phyloP scores from a whole-genome alignment of 2,797 vertebrate genomes.

The Ara ararauna region DNA sequence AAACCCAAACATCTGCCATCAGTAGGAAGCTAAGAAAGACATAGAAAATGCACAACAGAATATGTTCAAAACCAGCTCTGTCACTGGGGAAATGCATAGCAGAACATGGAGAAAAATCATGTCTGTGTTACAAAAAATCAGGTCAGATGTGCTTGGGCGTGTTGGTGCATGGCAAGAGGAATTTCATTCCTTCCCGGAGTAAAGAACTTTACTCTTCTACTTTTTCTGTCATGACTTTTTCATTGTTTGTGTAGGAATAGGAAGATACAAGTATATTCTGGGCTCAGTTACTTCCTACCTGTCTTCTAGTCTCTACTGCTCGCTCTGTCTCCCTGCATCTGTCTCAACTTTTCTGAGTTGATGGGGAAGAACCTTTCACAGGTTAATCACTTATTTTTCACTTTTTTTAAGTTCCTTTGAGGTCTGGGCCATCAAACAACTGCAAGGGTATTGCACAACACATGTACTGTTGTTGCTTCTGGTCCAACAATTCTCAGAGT shows the following conservation, averaged over 20 bases:
- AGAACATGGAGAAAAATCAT: neutral
- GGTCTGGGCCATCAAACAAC: neutral
- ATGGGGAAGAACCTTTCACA: neutral
- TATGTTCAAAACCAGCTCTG: neutral
- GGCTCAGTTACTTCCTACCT: neutral
- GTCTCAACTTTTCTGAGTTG: neutral
- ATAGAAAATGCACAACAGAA: conserved; percentile 3
- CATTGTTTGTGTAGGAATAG: neutral
- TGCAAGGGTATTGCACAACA: neutral
- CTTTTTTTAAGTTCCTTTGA: neutral
- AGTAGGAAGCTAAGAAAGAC: neutral
- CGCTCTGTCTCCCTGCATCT: neutral
- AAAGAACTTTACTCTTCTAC: neutral
- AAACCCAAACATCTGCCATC: neutral
- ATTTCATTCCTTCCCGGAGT: neutral
- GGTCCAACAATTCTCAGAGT: neutral
- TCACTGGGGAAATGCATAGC: neutral
- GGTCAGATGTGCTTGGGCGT: neutral
- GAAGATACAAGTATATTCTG: neutral
- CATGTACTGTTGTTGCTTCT: neutral
- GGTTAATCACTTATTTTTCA: neutral
- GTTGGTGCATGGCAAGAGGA: neutral
- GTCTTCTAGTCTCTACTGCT: neutral
- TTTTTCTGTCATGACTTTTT: neutral
- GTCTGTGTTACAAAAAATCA: neutral